Percentiles rank a stretch among this genome's conserved stretches.
phyloP scores from a whole-genome alignment of 2,888 invertebrate species.

The Limnephilus marmoratus region DNA sequence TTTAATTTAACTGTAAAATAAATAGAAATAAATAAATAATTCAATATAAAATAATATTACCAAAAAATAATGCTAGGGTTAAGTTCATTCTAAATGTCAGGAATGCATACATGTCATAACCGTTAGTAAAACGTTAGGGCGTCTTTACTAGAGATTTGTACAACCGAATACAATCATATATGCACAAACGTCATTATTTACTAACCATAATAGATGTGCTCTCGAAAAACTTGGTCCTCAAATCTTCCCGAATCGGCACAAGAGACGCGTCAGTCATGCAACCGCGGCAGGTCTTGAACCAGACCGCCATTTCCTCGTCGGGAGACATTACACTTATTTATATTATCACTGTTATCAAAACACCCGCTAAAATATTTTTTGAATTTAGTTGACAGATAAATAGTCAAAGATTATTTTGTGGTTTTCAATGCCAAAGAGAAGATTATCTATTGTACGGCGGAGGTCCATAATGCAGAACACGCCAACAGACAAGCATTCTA shows the following conservation, averaged over 20 bases:
- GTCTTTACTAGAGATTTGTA: neutral
- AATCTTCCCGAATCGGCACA: constrained; percentile 73
- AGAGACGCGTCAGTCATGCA: constrained; percentile 74
- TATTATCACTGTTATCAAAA: constrained; percentile 46
- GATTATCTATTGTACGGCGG: constrained; percentile 76
- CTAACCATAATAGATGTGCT: constrained; percentile 73
- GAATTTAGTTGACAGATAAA: constrained; percentile 61
- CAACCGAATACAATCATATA: neutral
- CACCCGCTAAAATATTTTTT: constrained; percentile 60
- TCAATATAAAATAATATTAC: neutral
- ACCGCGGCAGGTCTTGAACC: constrained; percentile 75
- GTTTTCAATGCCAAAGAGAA: constrained; percentile 73
- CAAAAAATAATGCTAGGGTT: neutral
- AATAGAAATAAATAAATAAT: too few relatives aligned
- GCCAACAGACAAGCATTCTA: constrained; percentile 74
- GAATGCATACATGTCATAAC: neutral
- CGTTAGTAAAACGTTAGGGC: neutral
- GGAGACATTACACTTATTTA: constrained; percentile 32
- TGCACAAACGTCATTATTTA: constrained; percentile 27
- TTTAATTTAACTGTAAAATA: too few relatives aligned
- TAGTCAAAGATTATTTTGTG: constrained; percentile 58
- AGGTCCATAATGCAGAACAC: constrained; percentile 70
- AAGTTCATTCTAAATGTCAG: neutral
- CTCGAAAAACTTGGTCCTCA: constrained; percentile 73
- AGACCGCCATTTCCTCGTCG: constrained; percentile 73